Evolutionary conservation across 2,888 invertebrate species (phyloP).

Genomic region (Ephialtes manifestator): DNA sequence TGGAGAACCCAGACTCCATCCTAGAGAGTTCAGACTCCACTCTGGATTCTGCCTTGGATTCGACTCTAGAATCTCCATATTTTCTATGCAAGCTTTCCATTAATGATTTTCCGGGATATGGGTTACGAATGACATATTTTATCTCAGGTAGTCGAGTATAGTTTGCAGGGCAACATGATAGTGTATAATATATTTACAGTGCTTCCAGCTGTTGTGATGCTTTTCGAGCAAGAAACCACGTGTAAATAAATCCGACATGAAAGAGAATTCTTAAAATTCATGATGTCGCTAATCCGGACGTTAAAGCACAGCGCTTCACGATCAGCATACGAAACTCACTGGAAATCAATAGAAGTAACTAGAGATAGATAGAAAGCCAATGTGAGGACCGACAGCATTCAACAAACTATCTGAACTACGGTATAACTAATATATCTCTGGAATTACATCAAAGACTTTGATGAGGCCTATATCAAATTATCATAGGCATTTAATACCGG

Average conservation of each 20-base stretch:
- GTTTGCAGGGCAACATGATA: too few relatives aligned
- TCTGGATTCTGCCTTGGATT: too few relatives aligned
- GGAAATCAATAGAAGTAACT: background rate
- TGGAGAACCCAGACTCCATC: too few relatives aligned
- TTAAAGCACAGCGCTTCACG: background rate
- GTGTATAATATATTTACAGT: too few relatives aligned
- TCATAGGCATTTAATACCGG: slow-evolving; percentile 25
- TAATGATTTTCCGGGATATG: too few relatives aligned
- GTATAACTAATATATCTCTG: background rate
- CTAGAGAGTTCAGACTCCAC: too few relatives aligned
- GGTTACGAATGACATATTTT: too few relatives aligned
- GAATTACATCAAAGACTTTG: slow-evolving; percentile 24
- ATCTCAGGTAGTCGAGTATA: too few relatives aligned
- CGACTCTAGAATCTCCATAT: too few relatives aligned
- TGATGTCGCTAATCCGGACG: background rate
- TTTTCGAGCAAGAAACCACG: background rate
- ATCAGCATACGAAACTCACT: background rate
- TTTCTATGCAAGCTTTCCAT: too few relatives aligned
- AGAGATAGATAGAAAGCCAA: background rate
- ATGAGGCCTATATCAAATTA: slow-evolving; percentile 34
- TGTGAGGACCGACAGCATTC: background rate
- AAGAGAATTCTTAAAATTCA: background rate
- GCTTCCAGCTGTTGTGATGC: background rate
- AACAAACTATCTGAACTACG: background rate
- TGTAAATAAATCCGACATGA: background rate